Base-by-base conservation (phyloP, 2,113 vertebrate genomes). In the Antechinus stuartii region DNA sequence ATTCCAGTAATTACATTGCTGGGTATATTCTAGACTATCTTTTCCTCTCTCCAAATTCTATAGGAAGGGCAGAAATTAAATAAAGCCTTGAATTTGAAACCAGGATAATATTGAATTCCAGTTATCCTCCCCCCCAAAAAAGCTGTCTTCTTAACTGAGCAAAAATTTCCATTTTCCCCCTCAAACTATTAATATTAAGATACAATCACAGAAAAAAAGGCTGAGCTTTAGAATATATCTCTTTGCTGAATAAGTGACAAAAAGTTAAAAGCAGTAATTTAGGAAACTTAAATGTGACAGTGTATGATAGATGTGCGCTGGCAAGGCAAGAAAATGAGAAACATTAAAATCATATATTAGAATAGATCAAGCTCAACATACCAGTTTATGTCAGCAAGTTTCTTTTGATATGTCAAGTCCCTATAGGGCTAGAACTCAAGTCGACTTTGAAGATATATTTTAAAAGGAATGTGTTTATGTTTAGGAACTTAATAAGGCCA, bases 251-350 rank as follows among this genome's bases (percentile, higher is more conserved):
- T 98, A 98, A 98, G 98, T 98, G 98, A 98, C 99, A 99, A 98
- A 98, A 98, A 98, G 98, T 99, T 99, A 99, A 99, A 99, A 98
- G 99, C 98, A 98, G 98, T 99, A 98, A 99, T 99, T 99, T 98
- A 98, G 98, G 98, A 97, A 98, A 98, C 98, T 99, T 98, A 99
- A 98, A 98, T 98, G 98, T 99, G 98, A 99, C 99, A 98, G 97
- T 95, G 93, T 97, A 98, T 99, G 99, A 99, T 99, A 98, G 99
- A 99, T 99, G 98, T 98, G 98, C 98, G 97, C 98, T 98, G 98
- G 98, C 98, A 98, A 98, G 98, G 97, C 98, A 98, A 98, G 98
- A 98, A 99, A 99, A 99, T 99, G 99, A 99, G 99, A 99, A 99
- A 99, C 99, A 99, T 99, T 99, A 98, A 99, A 99, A 99, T 98